Base-by-base conservation (phyloP, 2,888 invertebrate species). In the Torymus tubicola region DNA sequence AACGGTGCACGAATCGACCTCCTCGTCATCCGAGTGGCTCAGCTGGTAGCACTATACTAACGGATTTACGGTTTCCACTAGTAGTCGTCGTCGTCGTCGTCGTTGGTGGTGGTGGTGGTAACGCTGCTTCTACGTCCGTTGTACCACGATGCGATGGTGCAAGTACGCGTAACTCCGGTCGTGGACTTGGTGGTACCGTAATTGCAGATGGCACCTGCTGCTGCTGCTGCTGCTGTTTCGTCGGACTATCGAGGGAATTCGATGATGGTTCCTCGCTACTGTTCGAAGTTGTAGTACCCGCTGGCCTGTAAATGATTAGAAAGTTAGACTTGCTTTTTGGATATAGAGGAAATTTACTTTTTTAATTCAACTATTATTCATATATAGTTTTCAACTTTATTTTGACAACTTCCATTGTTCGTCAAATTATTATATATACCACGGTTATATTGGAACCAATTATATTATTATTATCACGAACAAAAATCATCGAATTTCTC, bases 21-120 rank as follows among this genome's bases (percentile, higher is more conserved):
- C 58, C n/a, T 2, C n/a, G 88, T 90, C 90, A 90, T 88, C 89
- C 89, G 72, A 82, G 85, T 81, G 85, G 84, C 55, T 89, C 87
- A 55, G 89, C 89, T 64, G 90, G 90, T 58, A 90, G 83, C 73
- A 90, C 83, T 84, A 90, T 90, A 86, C 90, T 90, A 79, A 90
- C 90, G 78, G 90, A 90, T 83, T 90, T 90, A 76, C 90, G 89
- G 83, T 84, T 87, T 63, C 55, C 52, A 64, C 67, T 64, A 58
- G 75, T 73, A 53, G 24, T 60, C 57, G 57, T 73, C 57, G 78
- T 81, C 74, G 61, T 67, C 57, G 64, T 78, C 78, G 55, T 83
- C 80, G 24, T 60, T 57, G 57, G 75, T 52, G 82, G 76, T 65
- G 60, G 58, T 65, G 83, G 71, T 73, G 76, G 76, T 61, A 42